These are phyloP conservation scores for Lagocephalus sceleratus DNA, from an alignment of 2,797 vertebrate genomes.

Conservation along the genomic window DNA sequence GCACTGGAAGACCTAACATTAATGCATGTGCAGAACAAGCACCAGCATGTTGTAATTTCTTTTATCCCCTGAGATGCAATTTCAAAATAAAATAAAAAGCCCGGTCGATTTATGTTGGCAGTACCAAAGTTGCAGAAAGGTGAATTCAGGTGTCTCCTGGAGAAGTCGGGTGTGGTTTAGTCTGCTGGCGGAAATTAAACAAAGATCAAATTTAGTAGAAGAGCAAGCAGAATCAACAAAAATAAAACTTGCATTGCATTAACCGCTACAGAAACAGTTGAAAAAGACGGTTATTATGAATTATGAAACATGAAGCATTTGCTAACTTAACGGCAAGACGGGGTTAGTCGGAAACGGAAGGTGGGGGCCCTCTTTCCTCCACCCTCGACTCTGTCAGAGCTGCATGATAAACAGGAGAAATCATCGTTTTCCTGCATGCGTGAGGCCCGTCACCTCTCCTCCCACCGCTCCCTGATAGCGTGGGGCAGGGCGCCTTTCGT, in stretches of 20 bases:
- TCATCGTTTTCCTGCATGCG: slow-evolving; percentile 34
- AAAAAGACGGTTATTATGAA: not conserved
- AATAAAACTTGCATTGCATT: not conserved
- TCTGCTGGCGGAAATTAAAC: too few species aligned
- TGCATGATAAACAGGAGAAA: slow-evolving; percentile 26
- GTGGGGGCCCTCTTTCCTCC: slow-evolving; percentile 22
- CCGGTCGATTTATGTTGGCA: too few species aligned
- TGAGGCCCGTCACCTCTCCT: slow-evolving; percentile 29
- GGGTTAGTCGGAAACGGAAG: slow-evolving; percentile 17
- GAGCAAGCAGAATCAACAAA: too few species aligned
- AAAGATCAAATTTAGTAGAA: too few species aligned
- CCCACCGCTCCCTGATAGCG: slow-evolving; percentile 41
- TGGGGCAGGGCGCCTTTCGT: slow-evolving; percentile 38
- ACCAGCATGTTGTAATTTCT: too few species aligned
- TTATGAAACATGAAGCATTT: not conserved
- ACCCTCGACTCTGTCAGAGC: slow-evolving; percentile 21
- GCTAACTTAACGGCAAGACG: not conserved
- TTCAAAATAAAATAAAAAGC: too few species aligned
- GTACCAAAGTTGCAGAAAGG: too few species aligned
- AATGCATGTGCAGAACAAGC: too few species aligned
- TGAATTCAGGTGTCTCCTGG: too few species aligned
- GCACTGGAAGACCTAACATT: too few species aligned
- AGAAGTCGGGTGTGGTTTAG: too few species aligned
- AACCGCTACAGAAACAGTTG: not conserved
- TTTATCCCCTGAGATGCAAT: too few species aligned